Conservation (phyloP, 2,888 invertebrate genomes). For the Amblyjoppa fuscipennis region DNA sequence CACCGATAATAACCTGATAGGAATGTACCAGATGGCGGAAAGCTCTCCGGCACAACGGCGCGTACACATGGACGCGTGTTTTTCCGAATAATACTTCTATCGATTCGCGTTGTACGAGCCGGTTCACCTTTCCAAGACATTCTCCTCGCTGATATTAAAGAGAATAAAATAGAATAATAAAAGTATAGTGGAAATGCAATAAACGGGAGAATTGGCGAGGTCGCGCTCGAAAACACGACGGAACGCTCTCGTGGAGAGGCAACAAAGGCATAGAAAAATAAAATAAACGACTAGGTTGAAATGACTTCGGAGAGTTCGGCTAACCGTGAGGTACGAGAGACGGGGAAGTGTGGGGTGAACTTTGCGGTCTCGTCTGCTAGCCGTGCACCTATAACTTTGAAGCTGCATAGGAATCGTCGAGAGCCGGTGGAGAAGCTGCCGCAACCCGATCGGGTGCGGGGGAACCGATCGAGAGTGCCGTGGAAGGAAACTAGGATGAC, state of each 20-base stretch:
- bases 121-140: slow-evolving; percentile 36
- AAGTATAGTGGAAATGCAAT: slow-evolving; percentile 13
- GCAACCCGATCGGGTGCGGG: slow-evolving; percentile 46
- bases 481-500: slow-evolving; percentile 31
- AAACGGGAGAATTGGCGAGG: slow-evolving; percentile 26
- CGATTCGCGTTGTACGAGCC: slow-evolving; percentile 44
- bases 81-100: slow-evolving; percentile 62
- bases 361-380: slow-evolving; percentile 41
- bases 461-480: slow-evolving; percentile 53
- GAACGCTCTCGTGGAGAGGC: slow-evolving; percentile 15
- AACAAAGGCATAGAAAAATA: background rate
- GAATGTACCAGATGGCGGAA: slow-evolving; percentile 74
- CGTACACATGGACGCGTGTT: background rate
- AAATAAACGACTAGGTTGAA: slow-evolving; percentile 9
- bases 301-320: slow-evolving; percentile 39
- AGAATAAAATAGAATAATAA: slow-evolving; percentile 13
- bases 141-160: slow-evolving; percentile 25
- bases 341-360: slow-evolving; percentile 38
- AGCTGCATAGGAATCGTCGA: slow-evolving; percentile 50
- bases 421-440: slow-evolving; percentile 36
- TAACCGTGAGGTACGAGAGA: slow-evolving; percentile 13
- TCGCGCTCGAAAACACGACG: slow-evolving; percentile 26
- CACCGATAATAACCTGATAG: slow-evolving; percentile 78
- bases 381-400: slow-evolving; percentile 46
- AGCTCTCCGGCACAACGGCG: slow-evolving; percentile 54